Conservation (phyloP, 2,888 invertebrate species). For the Philonicus albiceps region DNA sequence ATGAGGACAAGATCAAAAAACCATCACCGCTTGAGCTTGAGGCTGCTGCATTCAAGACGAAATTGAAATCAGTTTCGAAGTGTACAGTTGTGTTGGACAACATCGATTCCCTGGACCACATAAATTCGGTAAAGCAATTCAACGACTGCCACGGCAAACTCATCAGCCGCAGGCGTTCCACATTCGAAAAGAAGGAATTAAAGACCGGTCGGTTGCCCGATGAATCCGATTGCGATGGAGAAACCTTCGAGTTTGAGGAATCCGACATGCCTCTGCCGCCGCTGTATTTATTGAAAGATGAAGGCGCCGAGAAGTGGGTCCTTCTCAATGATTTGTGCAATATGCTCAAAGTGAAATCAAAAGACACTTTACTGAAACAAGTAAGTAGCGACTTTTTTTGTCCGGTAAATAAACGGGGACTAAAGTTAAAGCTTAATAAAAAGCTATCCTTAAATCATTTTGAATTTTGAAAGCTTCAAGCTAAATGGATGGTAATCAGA, state of each 20-base stretch:
- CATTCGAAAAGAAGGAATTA: slow-evolving; percentile 59
- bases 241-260: slow-evolving; percentile 81
- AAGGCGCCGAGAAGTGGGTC: slow-evolving; percentile 79
- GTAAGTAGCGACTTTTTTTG: slow-evolving; percentile 51
- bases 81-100: slow-evolving; percentile 53
- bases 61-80: slow-evolving; percentile 52
- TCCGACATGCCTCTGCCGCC: slow-evolving; percentile 82
- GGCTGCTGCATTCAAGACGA: slow-evolving; percentile 1
- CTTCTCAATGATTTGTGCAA: slow-evolving; percentile 81
- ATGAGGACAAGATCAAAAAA: slow-evolving; percentile 28
- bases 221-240: slow-evolving; percentile 62
- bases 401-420: neutral
- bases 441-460: neutral
- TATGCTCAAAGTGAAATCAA: slow-evolving; percentile 80
- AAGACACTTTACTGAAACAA: slow-evolving; percentile 80
- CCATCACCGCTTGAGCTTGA: neutral
- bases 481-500: too few species aligned
- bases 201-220: neutral
- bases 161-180: slow-evolving; percentile 23
- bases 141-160: slow-evolving; percentile 42
- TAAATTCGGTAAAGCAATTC: slow-evolving; percentile 50
- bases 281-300: slow-evolving; percentile 75
- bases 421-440: too few species aligned
- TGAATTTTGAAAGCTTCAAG: neutral
- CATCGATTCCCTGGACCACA: slow-evolving; percentile 46